A percentile compares a stretch with the other conserved stretches of the same genome.
phyloP scores from a whole-genome alignment of 2,113 vertebrate genomes.

The Tretioscincus oriximinensis region DNA sequence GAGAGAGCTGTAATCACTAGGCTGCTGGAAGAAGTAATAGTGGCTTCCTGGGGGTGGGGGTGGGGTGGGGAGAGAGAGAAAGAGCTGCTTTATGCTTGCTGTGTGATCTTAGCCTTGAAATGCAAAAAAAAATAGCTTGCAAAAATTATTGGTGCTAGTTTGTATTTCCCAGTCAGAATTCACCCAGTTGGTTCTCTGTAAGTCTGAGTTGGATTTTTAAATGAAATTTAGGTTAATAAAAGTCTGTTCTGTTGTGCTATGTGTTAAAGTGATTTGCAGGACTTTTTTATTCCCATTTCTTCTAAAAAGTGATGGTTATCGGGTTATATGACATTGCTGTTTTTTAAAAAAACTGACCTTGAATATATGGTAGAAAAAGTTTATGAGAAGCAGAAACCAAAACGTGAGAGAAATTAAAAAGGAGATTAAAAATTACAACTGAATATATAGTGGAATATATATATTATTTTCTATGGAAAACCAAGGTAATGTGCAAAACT shows the following conservation, averaged over 20 bases:
- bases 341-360: background rate
- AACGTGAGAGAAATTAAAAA: background rate
- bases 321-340: too few species aligned
- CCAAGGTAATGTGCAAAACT: too few species aligned
- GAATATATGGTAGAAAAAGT: background rate
- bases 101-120: slow-evolving; percentile 19
- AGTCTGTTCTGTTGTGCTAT: background rate
- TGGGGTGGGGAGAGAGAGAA: too few species aligned
- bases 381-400: background rate
- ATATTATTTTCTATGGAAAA: background rate
- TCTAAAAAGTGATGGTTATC: background rate
- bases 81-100: too few species aligned
- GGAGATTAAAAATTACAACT: background rate
- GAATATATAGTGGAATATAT: background rate
- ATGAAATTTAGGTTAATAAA: background rate
- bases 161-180: background rate
- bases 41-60: slow-evolving; percentile 35
- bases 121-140: background rate
- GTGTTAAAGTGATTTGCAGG: background rate
- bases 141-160: background rate
- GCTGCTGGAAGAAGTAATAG: slow-evolving; percentile 45
- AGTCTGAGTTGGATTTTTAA: background rate
- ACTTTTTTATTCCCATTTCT: background rate
- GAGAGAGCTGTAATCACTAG: slow-evolving; percentile 40
- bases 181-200: background rate